These are phyloP conservation scores for Drosophila novamexicana DNA, from an alignment of 1,140 invertebrate species.

Conservation along the genomic window DNA sequence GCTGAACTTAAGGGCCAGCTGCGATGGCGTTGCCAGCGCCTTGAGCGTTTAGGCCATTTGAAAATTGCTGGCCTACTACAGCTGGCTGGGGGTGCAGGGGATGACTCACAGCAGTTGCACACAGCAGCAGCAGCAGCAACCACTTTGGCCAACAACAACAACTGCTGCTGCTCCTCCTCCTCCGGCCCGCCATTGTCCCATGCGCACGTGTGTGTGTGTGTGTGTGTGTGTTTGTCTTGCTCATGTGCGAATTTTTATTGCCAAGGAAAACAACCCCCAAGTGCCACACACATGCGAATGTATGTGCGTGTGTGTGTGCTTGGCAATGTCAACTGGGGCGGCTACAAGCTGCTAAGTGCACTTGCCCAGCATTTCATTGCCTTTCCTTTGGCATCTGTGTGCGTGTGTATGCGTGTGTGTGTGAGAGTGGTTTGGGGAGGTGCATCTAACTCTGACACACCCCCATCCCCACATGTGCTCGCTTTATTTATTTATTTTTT, in stretches of 20 bases:
- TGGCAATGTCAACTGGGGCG: constrained; percentile 81
- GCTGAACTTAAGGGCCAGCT: constrained; percentile 34
- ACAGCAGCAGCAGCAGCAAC: constrained; percentile 37
- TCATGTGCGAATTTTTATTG: constrained; percentile 79
- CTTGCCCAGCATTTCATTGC: constrained; percentile 73
- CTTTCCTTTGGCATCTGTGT: constrained; percentile 31
- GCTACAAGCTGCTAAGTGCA: constrained; percentile 81
- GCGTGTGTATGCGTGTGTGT: constrained; percentile 1
- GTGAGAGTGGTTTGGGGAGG: neutral
- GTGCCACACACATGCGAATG: constrained; percentile 44
- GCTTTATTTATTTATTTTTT: constrained; percentile 9
- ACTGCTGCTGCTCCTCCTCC: constrained; percentile 10
- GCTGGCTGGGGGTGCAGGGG: neutral
- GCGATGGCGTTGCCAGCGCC: constrained; percentile 51
- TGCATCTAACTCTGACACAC: constrained; percentile 1
- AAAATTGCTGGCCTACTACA: constrained; percentile 66
- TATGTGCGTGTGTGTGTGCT: constrained; percentile 35
- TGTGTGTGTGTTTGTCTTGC: constrained; percentile 41
- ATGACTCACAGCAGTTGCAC: constrained; percentile 34
- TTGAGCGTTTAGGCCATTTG: constrained; percentile 80
- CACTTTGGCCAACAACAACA: constrained; percentile 55
- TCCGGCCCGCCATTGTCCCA: constrained; percentile 60
- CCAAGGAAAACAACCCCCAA: constrained; percentile 75
- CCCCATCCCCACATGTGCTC: constrained; percentile 1
- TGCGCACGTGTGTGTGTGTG: neutral